Conservation (phyloP, 1,140 invertebrate species). For the Pseudachorutes palmiensis region DNA sequence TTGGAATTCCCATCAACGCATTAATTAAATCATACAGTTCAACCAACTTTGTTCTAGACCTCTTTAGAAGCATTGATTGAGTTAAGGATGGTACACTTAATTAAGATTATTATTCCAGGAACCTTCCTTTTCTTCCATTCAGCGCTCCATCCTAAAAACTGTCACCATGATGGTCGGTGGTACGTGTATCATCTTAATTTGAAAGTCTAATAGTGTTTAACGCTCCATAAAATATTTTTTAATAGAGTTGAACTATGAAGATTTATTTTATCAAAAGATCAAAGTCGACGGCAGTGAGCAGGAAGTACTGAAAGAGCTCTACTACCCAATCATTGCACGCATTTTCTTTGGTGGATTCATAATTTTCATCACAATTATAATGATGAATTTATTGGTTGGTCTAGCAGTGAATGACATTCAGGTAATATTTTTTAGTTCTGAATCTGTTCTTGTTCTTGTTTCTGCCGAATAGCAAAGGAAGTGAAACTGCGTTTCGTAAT, state of each 20-base stretch:
- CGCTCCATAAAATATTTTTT: neutral
- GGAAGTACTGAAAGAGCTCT: slow-evolving; percentile 48
- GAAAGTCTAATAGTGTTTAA: neutral
- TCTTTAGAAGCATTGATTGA: no score
- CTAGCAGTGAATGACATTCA: slow-evolving; percentile 65
- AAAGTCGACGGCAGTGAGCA: slow-evolving; percentile 40
- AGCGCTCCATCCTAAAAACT: slow-evolving; percentile 55
- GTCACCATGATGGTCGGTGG: slow-evolving; percentile 76
- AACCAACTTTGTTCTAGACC: neutral
- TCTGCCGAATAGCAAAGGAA: no score
- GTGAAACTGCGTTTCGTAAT: no score
- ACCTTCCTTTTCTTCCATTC: slow-evolving; percentile 12
- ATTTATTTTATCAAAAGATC: slow-evolving; percentile 61
- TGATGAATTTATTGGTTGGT: slow-evolving; percentile 72
- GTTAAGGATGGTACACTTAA: neutral
- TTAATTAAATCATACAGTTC: no score
- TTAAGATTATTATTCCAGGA: slow-evolving; percentile 13
- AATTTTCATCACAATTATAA: slow-evolving; percentile 66
- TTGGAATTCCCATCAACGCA: no score
- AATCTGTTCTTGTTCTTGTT: neutral
- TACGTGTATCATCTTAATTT: no score
- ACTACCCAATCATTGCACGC: slow-evolving; percentile 50
- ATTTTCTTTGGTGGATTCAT: slow-evolving; percentile 64
- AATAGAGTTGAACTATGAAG: slow-evolving; percentile 67
- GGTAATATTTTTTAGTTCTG: slow-evolving; percentile 41